These are phyloP conservation scores for Pantala flavescens DNA, from an alignment of 1,140 invertebrate species.

Conservation along the genomic window DNA sequence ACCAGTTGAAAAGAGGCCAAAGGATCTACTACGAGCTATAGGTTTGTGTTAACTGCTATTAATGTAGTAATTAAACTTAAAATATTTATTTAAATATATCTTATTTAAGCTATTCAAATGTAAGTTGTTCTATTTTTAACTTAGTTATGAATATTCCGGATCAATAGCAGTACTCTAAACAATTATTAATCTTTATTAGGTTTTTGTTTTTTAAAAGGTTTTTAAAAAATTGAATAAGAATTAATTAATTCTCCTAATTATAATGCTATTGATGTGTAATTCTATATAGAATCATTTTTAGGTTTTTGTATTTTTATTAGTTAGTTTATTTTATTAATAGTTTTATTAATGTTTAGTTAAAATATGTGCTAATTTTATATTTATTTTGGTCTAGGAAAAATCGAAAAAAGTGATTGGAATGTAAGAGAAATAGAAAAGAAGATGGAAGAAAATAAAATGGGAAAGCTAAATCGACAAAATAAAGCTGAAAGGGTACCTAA, in stretches of 20 bases:
- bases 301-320: background rate
- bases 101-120: too few relatives aligned
- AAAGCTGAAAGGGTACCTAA: conserved; percentile 71
- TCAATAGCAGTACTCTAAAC: too few relatives aligned
- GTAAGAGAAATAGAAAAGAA: conserved; percentile 83
- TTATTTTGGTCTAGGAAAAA: conserved; percentile 49
- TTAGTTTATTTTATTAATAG: background rate
- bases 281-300: background rate
- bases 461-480: conserved; percentile 35
- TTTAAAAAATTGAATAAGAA: too few relatives aligned
- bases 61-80: background rate
- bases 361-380: too few relatives aligned
- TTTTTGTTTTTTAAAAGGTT: too few relatives aligned
- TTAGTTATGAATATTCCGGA: too few relatives aligned
- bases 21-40: conserved; percentile 74
- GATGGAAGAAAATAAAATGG: conserved; percentile 72
- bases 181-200: too few relatives aligned
- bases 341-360: conserved; percentile 11
- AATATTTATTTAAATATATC: background rate
- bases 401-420: conserved; percentile 86
- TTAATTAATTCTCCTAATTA: too few relatives aligned
- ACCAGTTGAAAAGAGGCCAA: conserved; percentile 63
- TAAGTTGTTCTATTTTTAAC: too few relatives aligned
- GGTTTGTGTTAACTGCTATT: conserved; percentile 33
- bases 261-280: too few relatives aligned